Evolutionary conservation across 2,888 invertebrate species (phyloP), one percentile per base, ranked within the genome.

Genomic region (Rhagophthalmus giganteus): DNA sequence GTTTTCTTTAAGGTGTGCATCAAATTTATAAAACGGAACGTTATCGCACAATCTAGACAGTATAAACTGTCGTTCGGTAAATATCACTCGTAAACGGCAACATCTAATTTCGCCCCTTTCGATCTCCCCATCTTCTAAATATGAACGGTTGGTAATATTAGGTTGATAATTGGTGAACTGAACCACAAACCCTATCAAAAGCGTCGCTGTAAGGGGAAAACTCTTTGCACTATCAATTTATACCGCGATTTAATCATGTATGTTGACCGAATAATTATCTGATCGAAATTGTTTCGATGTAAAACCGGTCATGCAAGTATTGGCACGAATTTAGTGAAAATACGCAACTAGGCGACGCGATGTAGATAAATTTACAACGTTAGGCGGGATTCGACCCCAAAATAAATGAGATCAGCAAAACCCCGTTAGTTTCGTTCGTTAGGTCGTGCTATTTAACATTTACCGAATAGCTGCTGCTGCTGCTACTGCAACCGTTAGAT

Each of bases 371-470:
- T 50, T 50, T 50, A 49, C 30, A 41, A 9, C 14, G 41, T 41
- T 41, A 41, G 31, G 39, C 28, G n/a, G 47, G 39, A 47, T 47
- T 41, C 33, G 44, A 38, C 42, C 50, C 27, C 20, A 27, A 42
- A 42, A 50, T 50, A 50, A 42, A 50, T 44, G 37, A 50, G 41
- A 41, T 49, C 28, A 31, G 9, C 41, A 16, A 40, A 49, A 44
- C 38, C 32, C 42, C 38, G 37, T 44, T 50, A 44, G 38, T 49
- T 49, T 41, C 40, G 30, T 41, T 49, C 49, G 31, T 41, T 49
- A 24, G 32, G 40, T 41, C 40, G 24, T 38, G 46, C 25, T 20
- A 33, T 44, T 35, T 35, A 34, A 34, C 44, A 35, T 44, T 44
- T 44, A 27, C 9, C 30, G 20, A 24, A 12, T 25, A 41, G 11